Evolutionary conservation across 37 sponge, comb jelly and placozoan species (phyloP).

Genomic region (Cladorhizidae sp.): DNA sequence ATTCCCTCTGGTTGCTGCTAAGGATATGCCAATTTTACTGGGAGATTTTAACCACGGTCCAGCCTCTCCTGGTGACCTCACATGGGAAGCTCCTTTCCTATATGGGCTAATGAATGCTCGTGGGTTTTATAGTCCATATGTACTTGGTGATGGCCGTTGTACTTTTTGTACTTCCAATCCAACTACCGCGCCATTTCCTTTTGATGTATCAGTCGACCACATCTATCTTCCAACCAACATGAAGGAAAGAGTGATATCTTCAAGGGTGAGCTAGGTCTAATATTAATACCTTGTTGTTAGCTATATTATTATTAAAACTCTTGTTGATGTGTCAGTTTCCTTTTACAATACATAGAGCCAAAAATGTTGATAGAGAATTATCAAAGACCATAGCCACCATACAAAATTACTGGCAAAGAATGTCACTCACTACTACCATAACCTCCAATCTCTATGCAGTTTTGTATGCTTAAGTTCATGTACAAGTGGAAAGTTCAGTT

Average conservation of each 20-base stretch:
- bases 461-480: no score
- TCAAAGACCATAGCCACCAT: no score
- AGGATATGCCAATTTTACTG: slow-evolving; percentile 9
- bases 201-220: not conserved
- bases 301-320: no score
- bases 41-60: slow-evolving; percentile 39
- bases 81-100: slow-evolving; percentile 5
- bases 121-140: slow-evolving; percentile 21
- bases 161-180: slow-evolving; percentile 11
- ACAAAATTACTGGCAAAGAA: no score
- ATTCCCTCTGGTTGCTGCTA: not conserved
- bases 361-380: no score
- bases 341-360: no score
- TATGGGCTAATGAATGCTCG: slow-evolving; percentile 29
- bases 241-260: not conserved
- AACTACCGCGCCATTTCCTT: not conserved
- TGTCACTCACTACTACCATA: no score
- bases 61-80: slow-evolving; percentile 1
- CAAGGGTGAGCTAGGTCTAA: slow-evolving; percentile 12
- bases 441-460: no score
- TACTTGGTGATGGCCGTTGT: slow-evolving; percentile 6
- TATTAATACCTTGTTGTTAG: no score
- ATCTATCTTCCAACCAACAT: slow-evolving; percentile 16
- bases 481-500: no score
- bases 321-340: no score